These are phyloP conservation scores for Sphaerophoria rueppellii DNA, from an alignment of 2,888 invertebrate genomes.

Conservation along the genomic window DNA sequence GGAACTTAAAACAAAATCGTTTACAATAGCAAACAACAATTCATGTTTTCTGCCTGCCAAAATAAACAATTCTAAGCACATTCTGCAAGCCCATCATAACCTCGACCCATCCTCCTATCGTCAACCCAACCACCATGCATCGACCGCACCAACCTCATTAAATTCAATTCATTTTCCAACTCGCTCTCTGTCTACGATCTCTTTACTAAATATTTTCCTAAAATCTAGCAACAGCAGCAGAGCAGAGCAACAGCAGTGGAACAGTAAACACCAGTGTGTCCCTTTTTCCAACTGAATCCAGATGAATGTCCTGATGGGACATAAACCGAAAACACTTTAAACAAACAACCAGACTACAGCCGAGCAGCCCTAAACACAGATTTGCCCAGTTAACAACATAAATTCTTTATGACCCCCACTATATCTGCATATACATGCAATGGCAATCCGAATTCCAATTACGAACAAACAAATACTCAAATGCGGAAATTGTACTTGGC, in stretches of 20 bases:
- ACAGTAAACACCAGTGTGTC: not conserved
- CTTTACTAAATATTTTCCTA: slow-evolving; percentile 51
- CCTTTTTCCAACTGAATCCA: slow-evolving; percentile 8
- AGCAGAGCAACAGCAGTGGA: slow-evolving; percentile 9
- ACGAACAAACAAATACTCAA: slow-evolving; percentile 70
- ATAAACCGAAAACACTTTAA: slow-evolving; percentile 39
- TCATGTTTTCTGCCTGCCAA: slow-evolving; percentile 47
- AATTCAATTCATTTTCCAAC: slow-evolving; percentile 62
- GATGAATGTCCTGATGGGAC: slow-evolving; percentile 24
- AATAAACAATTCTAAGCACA: slow-evolving; percentile 51
- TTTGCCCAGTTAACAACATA: slow-evolving; percentile 62
- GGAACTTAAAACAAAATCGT: slow-evolving; percentile 56
- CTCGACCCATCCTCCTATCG: not conserved
- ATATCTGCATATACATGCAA: slow-evolving; percentile 45
- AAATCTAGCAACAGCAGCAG: slow-evolving; percentile 34
- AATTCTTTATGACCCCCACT: slow-evolving; percentile 66
- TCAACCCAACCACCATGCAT: not conserved
- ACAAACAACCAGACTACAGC: slow-evolving; percentile 30
- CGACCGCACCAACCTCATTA: slow-evolving; percentile 57
- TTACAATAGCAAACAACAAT: slow-evolving; percentile 54
- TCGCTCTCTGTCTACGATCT: slow-evolving; percentile 36
- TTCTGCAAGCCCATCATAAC: not conserved
- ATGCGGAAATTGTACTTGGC: slow-evolving; percentile 67
- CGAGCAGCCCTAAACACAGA: slow-evolving; percentile 23
- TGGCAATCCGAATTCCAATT: slow-evolving; percentile 67